Percentiles rank a stretch among this genome's conserved stretches.
These are phyloP conservation scores for Caenorhabditis drosophilae DNA, from an alignment of 2,888 invertebrate species.

Conservation along the genomic window DNA sequence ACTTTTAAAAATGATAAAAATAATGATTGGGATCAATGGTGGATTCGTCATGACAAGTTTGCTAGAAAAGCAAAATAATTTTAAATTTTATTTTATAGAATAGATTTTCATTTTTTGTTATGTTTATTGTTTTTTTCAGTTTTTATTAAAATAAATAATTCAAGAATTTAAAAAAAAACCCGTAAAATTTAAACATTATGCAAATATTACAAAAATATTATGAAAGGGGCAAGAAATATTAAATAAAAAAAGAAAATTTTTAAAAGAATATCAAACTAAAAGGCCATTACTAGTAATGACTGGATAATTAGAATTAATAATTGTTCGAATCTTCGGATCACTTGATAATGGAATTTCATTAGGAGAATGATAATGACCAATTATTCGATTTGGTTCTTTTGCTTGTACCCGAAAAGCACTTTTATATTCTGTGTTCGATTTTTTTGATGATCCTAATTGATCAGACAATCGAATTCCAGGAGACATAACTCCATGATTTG, in stretches of 20 bases:
- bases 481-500: conserved; percentile 3
- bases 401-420: conserved; percentile 44
- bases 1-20: conserved; percentile 60
- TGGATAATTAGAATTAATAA: conserved; percentile 14
- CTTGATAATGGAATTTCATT: conserved; percentile 44
- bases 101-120: conserved; percentile 8
- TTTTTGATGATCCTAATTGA: conserved; percentile 21
- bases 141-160: not conserved
- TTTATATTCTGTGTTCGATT: conserved; percentile 22
- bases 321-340: conserved; percentile 9
- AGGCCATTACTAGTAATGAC: conserved; percentile 30
- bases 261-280: conserved; percentile 18
- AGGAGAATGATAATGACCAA: conserved; percentile 48
- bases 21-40: conserved; percentile 66
- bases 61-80: conserved; percentile 56
- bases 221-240: conserved; percentile 15
- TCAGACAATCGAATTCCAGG: conserved; percentile 44
- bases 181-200: conserved; percentile 9
- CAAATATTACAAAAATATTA: conserved; percentile 5
- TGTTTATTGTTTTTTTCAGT: not conserved
- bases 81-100: conserved; percentile 5
- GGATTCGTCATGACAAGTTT: conserved; percentile 60
- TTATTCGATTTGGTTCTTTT: conserved; percentile 29
- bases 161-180: conserved; percentile 2
- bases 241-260: not conserved